Evolutionary conservation across 1,140 invertebrate genomes (phyloP), one percentile per base, ranked within the genome.

Genomic region (Manduca sexta): DNA sequence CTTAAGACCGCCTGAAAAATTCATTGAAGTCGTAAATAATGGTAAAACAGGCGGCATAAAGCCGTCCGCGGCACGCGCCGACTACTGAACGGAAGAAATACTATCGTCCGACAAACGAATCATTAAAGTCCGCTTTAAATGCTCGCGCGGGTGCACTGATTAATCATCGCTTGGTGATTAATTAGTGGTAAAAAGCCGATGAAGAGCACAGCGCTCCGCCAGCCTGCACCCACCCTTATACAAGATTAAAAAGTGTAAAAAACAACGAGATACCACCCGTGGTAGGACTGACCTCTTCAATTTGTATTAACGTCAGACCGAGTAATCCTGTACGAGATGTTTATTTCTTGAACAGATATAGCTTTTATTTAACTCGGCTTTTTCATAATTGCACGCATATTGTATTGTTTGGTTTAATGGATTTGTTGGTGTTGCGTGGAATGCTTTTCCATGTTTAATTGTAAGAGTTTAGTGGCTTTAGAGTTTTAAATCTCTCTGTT

Each of bases 111-210:
- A 66, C 71, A 71, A 72, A 69, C 64, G 70, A 59, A 76, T 76
- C 75, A 78, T 80, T 80, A 74, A 74, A 72, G 61, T 65, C 67
- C 58, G 64, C 54, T 79, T 69, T 57, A 73, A 75, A 69, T 71
- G 56, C 57, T 60, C 64, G 64, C 54, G 64, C 61, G 68, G 69
- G 69, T 61, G 51, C 48, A 45, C 69, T 77, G 67, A 79, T 79
- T 82, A 79, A 77, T 79, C 74, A 74, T 82, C 67, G 62, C 57
- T 42, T 57, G 34, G 62, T 73, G 69, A 79, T 77, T 75, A 77
- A 71, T 71, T 67, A 66, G 51, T 63, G 56, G 59, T 59, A 48
- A 57, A 69, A 65, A 69, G 13, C 29, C 53, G 47, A 58, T 69
- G 62, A 77, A 73, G 63, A 65, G 56, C 55, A 30, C 57, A 52